Evolutionary conservation across 2,888 invertebrate genomes (phyloP), one percentile per base, ranked within the genome.

Genomic region (Gymnocheta viridis): DNA sequence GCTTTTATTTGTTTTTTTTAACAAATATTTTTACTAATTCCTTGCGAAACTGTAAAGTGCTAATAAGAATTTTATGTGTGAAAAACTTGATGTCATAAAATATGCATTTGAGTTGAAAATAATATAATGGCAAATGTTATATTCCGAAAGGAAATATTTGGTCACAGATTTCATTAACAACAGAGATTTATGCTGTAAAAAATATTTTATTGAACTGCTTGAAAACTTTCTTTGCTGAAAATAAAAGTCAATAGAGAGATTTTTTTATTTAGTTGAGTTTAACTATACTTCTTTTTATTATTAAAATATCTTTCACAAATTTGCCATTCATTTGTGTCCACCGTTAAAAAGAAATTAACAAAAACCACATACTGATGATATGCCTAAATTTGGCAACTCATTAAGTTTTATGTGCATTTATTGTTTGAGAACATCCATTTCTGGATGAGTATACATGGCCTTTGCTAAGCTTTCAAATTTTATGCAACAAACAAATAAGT

Each of bases 281-380:
- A n/a, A n/a, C n/a, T n/a, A n/a, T n/a, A n/a, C n/a, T n/a, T n/a
- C n/a, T n/a, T n/a, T n/a, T n/a, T n/a, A n/a, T n/a, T n/a, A n/a
- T n/a, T n/a, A n/a, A n/a, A n/a, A n/a, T n/a, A n/a, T n/a, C n/a
- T n/a, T n/a, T n/a, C n/a, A n/a, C n/a, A n/a, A n/a, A n/a, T n/a
- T n/a, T n/a, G n/a, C n/a, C n/a, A n/a, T n/a, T n/a, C n/a, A n/a
- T n/a, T n/a, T n/a, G n/a, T n/a, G n/a, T n/a, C n/a, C n/a, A n/a
- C n/a, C n/a, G n/a, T n/a, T n/a, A n/a, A n/a, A n/a, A n/a, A n/a
- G n/a, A n/a, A n/a, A n/a, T n/a, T n/a, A n/a, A n/a, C n/a, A n/a
- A n/a, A n/a, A n/a, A 29, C 54, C 62, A 64, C 41, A 51, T 38
- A 27, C 44, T 76, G 56, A 66, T 66, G 66, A 76, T 32, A 66